Evolutionary conservation across 2,888 invertebrate genomes (phyloP), one percentile per base, ranked within the genome.

Genomic region (Monoplex corrugatus): DNA sequence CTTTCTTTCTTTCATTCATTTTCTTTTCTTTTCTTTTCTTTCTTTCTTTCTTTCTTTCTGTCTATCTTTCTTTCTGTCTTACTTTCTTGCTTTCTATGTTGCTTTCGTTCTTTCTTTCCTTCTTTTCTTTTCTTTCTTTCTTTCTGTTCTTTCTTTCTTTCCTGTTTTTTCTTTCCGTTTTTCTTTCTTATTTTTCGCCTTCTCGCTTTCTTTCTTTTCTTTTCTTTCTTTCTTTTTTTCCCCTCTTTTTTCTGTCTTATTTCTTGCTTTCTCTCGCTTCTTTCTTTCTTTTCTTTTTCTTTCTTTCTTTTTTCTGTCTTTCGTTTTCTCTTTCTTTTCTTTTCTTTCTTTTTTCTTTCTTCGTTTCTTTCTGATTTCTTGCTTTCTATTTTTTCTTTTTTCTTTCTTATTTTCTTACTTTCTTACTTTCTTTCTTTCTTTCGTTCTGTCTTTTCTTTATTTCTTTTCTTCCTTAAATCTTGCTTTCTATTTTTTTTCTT

Each of bases 391-490:
- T n/a, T n/a, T n/a, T n/a, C n/a, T n/a, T n/a, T n/a, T n/a, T n/a
- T n/a, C n/a, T n/a, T n/a, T n/a, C n/a, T n/a, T n/a, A n/a, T n/a
- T n/a, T n/a, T n/a, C n/a, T n/a, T n/a, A n/a, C n/a, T n/a, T n/a
- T n/a, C n/a, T n/a, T n/a, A n/a, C n/a, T n/a, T n/a, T 68, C 63
- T 68, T n/a, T 68, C 63, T 68, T n/a, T 68, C 63, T 68, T 28
- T 68, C 63, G 5, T 68, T 50, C 10, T 50, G 50, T 50, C 10
- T n/a, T n/a, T n/a, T n/a, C n/a, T n/a, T n/a, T n/a, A n/a, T n/a
- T n/a, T n/a, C n/a, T n/a, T n/a, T n/a, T n/a, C n/a, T n/a, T n/a
- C n/a, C n/a, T n/a, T n/a, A n/a, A n/a, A n/a, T n/a, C n/a, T n/a
- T n/a, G n/a, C n/a, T n/a, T n/a, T n/a, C n/a, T n/a, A n/a, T n/a